Base-by-base conservation (phyloP, 2,113 vertebrate species). In the Potamarius usumacintae region DNA sequence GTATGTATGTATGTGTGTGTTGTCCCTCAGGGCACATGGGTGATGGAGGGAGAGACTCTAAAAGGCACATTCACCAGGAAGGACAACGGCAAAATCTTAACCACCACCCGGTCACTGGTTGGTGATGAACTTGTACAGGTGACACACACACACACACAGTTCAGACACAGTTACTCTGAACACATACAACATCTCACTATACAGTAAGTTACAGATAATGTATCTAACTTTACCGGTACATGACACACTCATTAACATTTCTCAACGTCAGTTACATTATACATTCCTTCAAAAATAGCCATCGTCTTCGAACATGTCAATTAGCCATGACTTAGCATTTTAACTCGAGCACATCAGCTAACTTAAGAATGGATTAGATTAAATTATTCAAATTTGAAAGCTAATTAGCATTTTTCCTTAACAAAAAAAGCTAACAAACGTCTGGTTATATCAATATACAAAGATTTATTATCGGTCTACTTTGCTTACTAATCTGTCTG, bases 111-210 rank as follows among this genome's bases (percentile, higher is more conserved):
- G 90, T 92, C 94, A 88, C 30, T 99, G 0, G 1, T 94, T 34
- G 96, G 93, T 52, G 94, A 92, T 14, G 97, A 99, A 90, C 92
- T 99, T 10, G 85, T 97, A 81, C 97, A 99, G 95, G 98, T 98
- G 79, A 93, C 52, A 30, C 52, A 53, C 76, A 30, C 52, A 53
- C 76, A 74, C 34, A 22, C 71, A 10, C 71, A 48, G 42, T 42
- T 42, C 30, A 77, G 1, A 52, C 74, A 77, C 22, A 30, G n/a
- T 67, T 27, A 27, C 63, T 67, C 63, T 67, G 63, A 69, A 53
- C 74, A 52, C 74, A 77, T 14, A 22, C 22, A 6, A 25, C 6
- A 17, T 71, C 67, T 74, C 48, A 18, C 7, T 11, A 48, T 48
- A 71, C 14, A 42, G 42, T 42, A 42, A 42, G n/a, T 27, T 30